Base-by-base conservation (phyloP, 2,888 invertebrate genomes). In the Erannis defoliaria region DNA sequence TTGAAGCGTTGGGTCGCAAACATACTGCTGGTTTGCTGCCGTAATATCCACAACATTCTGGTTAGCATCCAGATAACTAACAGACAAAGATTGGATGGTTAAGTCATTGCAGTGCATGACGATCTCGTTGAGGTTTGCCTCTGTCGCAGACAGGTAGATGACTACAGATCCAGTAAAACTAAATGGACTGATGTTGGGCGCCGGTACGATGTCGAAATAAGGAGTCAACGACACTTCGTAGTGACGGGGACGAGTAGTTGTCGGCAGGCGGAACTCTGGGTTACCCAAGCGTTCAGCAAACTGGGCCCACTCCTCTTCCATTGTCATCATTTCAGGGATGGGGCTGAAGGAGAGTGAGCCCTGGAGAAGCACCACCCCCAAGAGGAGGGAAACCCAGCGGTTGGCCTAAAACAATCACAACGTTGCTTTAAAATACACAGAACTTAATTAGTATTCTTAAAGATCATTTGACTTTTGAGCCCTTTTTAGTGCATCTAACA, bases 171-270 rank as follows among this genome's bases (percentile, higher is more conserved):
- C 94, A 0, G 81, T 74, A 54, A 94, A 94, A 0, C 80, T 79
- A 66, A 94, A 94, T 0, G 77, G 76, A 0, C 51, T 53, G 0
- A 72, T 71, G 23, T 77, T 72, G 8, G 45, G n/a, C 0, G 38
- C n/a, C 0, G 84, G 72, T 0, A 64, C 60, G 0, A 57, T 56
- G 0, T 89, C 81, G 3, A 95, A 87, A 66, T 93, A 89, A 0
- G 95, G 94, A 0, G 82, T 85, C 5, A 96, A 71, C 0, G 83
- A 70, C 0, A 96, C 84, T 26, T 88, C 82, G 67, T 96, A 96
- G n/a, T 81, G 81, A 0, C 67, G 72, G 0, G 96, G 96, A 1
- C 57, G 60, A 0, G 95, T 88, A 0, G 87, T 85, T 0, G 77
- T 83, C 0, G 94, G 93, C 1, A 95, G 80, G 6, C 94, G 86